Evolutionary conservation across 2,888 invertebrate genomes (phyloP).

Genomic region (Junonia oenone): DNA sequence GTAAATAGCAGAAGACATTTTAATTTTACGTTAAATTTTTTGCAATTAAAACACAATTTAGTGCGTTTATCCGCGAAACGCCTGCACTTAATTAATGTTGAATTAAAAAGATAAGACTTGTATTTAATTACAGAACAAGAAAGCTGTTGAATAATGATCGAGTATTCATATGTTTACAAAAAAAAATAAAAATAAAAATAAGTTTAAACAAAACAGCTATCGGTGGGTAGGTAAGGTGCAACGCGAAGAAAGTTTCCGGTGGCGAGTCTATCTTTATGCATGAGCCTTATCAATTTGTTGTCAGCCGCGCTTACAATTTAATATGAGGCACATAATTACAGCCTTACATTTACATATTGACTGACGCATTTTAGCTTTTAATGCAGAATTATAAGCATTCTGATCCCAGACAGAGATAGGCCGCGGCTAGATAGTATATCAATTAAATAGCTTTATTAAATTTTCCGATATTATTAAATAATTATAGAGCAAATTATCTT

Average conservation of each 20-base stretch:
- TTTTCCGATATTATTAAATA: constrained; percentile 14
- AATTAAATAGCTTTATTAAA: constrained; percentile 29
- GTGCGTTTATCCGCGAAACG: constrained; percentile 6
- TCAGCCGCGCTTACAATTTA: constrained; percentile 50
- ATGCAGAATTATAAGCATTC: constrained; percentile 24
- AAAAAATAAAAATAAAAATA: no score
- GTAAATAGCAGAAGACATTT: neutral
- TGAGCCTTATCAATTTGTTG: constrained; percentile 64
- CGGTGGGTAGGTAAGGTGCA: constrained; percentile 26
- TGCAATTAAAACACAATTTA: constrained; percentile 3
- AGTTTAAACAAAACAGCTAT: constrained; percentile 8
- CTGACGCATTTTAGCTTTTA: constrained; percentile 28
- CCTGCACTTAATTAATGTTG: constrained; percentile 5
- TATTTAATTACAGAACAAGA: constrained; percentile 9
- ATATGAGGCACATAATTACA: constrained; percentile 53
- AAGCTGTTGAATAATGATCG: constrained; percentile 14
- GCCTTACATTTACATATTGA: constrained; percentile 28
- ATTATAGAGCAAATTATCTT: constrained; percentile 13
- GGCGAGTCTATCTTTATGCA: constrained; percentile 54
- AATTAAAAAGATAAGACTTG: constrained; percentile 23
- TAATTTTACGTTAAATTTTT: constrained; percentile 4
- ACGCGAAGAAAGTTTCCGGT: constrained; percentile 48
- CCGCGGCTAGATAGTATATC: constrained; percentile 25
- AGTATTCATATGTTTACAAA: constrained; percentile 11
- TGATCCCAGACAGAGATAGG: constrained; percentile 26